These are phyloP conservation scores for Poicephalus gulielmi DNA, from an alignment of 2,113 vertebrate species.

Conservation along the genomic window DNA sequence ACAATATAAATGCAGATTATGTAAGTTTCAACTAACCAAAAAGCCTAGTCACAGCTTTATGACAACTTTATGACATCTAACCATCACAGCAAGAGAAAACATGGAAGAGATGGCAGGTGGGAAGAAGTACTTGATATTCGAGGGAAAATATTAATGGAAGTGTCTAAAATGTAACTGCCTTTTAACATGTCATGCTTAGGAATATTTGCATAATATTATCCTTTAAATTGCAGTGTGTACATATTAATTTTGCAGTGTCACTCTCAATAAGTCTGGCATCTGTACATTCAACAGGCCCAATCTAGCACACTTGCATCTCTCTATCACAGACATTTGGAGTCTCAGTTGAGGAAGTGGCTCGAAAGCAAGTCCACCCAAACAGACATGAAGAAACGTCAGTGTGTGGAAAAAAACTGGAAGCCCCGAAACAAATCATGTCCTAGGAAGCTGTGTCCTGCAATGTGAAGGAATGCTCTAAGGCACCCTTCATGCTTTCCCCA, in stretches of 20 bases:
- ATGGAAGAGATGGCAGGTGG: slow-evolving; percentile 28
- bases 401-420: neutral
- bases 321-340: neutral
- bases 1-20: slow-evolving; percentile 1
- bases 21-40: neutral
- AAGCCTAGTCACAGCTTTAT: slow-evolving; percentile 52
- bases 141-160: slow-evolving; percentile 55
- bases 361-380: neutral
- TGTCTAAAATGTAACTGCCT: slow-evolving; percentile 41
- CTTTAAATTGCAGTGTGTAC: slow-evolving; percentile 25
- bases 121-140: slow-evolving; percentile 46
- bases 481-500: neutral
- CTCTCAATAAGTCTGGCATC: neutral
- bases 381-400: neutral
- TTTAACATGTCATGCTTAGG: slow-evolving; percentile 1
- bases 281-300: neutral
- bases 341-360: neutral
- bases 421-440: neutral
- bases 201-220: slow-evolving; percentile 56
- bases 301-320: neutral
- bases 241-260: slow-evolving; percentile 15
- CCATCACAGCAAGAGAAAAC: slow-evolving; percentile 41
- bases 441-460: neutral
- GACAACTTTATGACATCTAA: slow-evolving; percentile 54
- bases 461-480: neutral